Evolutionary conservation across 2,888 invertebrate genomes (phyloP), one percentile per base, ranked within the genome.

Genomic region (Pinctada fucata): DNA sequence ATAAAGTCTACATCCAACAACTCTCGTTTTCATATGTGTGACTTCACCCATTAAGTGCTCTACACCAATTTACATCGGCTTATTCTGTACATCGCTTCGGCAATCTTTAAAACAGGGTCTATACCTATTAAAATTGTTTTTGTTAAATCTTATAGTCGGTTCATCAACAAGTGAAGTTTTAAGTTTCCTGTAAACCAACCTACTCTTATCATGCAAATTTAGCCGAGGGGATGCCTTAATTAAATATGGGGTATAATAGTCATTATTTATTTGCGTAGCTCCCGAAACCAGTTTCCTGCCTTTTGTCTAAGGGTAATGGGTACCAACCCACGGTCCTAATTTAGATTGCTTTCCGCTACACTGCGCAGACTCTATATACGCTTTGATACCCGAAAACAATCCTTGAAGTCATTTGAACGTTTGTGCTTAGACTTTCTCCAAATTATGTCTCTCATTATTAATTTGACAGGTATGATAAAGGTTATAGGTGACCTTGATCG

Each of bases 181-280:
- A 74, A 74, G 66, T 66, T 50, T 74, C 74, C 50, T 50, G 49
- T 74, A 69, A 78, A 71, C 80, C 80, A 80, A 80, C 78, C 80
- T 71, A 70, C 78, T 78, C 74, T 68, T 75, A 63, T 71, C 77
- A 78, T 80, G 80, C 80, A 80, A 80, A 80, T 80, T 80, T 80
- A 49, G 75, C 79, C 79, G 31, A 72, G 64, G 72, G 78, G 80
- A 80, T 79, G 80, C 77, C 72, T 72, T 80, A 80, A 80, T 80
- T 80, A 80, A 80, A 80, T 77, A 80, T 71, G 72, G 72, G 76
- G 76, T 76, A 76, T 76, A 80, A 80, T 78, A 74, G 80, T 80
- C 80, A 80, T 80, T 80, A 80, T 69, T 71, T 80, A 76, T 80
- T 65, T 75, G 76, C 68, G 72, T 75, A 73, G 73, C 73, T 71